phyloP scores from a whole-genome alignment of 2,888 invertebrate genomes.

The Ptilodon capucinus region DNA sequence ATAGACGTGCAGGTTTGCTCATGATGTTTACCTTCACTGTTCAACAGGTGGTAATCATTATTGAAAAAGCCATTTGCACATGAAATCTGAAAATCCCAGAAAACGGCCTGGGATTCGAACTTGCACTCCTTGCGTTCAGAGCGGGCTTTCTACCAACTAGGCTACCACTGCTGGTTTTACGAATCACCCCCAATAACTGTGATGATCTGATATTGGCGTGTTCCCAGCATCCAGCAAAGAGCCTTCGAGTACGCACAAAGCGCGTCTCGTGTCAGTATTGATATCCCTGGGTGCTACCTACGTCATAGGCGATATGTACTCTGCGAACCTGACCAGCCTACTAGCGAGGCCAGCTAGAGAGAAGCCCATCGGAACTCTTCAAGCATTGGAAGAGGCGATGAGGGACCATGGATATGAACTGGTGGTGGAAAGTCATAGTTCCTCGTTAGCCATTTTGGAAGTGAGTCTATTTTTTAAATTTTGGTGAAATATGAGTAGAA shows the following conservation, averaged over 20 bases:
- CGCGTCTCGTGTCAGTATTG: constrained; percentile 86
- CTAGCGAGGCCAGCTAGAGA: constrained; percentile 88
- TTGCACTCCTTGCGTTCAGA: too few relatives aligned
- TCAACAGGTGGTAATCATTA: too few relatives aligned
- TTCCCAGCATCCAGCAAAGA: constrained; percentile 81
- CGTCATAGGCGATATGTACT: constrained; percentile 90
- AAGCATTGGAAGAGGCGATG: constrained; percentile 86
- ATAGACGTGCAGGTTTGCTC: too few relatives aligned
- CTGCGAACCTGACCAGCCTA: constrained; percentile 89
- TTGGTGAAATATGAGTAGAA: too few relatives aligned
- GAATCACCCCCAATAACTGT: too few relatives aligned
- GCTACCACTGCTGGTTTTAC: too few relatives aligned
- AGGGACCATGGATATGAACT: constrained; percentile 84
- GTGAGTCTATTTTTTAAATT: constrained; percentile 49
- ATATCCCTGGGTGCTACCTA: constrained; percentile 90
- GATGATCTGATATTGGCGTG: too few relatives aligned
- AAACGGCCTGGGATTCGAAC: too few relatives aligned
- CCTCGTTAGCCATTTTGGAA: constrained; percentile 87
- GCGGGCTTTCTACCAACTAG: too few relatives aligned
- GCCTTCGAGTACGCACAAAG: constrained; percentile 85
- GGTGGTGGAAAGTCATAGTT: constrained; percentile 88
- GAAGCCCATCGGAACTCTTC: constrained; percentile 85
- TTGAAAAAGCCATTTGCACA: too few relatives aligned
- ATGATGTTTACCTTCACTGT: too few relatives aligned
- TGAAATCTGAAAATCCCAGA: too few relatives aligned